These are phyloP conservation scores for Malurus splendens DNA, from an alignment of 2,797 vertebrate genomes.

Conservation along the genomic window DNA sequence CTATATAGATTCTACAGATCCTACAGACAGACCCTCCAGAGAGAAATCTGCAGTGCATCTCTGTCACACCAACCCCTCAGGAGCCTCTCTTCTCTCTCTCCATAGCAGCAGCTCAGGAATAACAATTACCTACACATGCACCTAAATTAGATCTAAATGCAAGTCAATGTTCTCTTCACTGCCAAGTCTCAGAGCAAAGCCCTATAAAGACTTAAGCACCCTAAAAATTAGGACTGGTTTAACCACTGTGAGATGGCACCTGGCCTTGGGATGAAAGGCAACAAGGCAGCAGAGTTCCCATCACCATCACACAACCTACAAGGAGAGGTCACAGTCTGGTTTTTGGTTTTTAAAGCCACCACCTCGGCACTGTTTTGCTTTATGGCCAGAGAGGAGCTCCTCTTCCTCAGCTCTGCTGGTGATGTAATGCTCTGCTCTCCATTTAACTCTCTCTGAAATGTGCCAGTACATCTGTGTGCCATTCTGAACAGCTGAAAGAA, in stretches of 20 bases:
- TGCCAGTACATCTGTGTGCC: background rate
- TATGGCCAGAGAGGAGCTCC: background rate
- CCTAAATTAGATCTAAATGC: background rate
- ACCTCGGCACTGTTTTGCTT: background rate
- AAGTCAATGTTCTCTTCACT: background rate
- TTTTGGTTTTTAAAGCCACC: background rate
- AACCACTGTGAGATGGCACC: background rate
- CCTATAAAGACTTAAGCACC: background rate
- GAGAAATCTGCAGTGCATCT: background rate
- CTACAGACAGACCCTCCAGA: background rate
- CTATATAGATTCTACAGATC: too few relatives aligned
- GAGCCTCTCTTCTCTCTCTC: background rate
- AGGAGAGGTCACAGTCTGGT: background rate
- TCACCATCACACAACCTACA: background rate
- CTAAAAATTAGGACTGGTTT: background rate
- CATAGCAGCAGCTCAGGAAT: background rate
- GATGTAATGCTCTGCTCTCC: background rate
- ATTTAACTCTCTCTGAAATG: background rate
- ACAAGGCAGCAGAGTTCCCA: background rate
- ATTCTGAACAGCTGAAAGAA: background rate
- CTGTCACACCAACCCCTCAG: background rate
- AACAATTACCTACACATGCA: background rate
- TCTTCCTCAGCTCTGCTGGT: background rate
- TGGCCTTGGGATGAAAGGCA: background rate
- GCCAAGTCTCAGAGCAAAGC: background rate